These are phyloP conservation scores for Callionymus lyra DNA, from an alignment of 2,113 vertebrate species.

Conservation along the genomic window DNA sequence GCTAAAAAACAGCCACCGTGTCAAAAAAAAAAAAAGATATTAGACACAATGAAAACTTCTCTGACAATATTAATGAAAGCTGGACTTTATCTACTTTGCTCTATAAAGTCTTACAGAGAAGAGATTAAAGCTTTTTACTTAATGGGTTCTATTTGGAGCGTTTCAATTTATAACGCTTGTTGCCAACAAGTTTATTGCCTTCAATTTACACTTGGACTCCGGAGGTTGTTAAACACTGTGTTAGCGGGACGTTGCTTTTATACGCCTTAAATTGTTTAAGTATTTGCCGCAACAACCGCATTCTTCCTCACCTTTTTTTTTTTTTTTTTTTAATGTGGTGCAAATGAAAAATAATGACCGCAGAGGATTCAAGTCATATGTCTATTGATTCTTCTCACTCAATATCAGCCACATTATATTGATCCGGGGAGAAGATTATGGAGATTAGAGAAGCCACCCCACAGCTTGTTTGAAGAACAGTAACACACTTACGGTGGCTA, in stretches of 20 bases:
- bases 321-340: background rate
- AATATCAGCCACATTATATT: slow-evolving; percentile 6
- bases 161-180: slow-evolving; percentile 24
- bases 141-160: slow-evolving; percentile 14
- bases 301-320: no score
- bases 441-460: slow-evolving; percentile 1
- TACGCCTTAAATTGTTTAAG: slow-evolving; percentile 7
- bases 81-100: slow-evolving; percentile 5
- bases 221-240: slow-evolving; percentile 19
- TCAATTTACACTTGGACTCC: slow-evolving; percentile 24
- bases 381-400: slow-evolving; percentile 6
- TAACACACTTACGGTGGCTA: no score
- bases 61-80: slow-evolving; percentile 6
- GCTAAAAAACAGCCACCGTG: slow-evolving; percentile 1
- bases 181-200: slow-evolving; percentile 26
- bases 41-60: background rate
- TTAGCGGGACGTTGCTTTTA: slow-evolving; percentile 22
- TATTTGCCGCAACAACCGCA: slow-evolving; percentile 2
- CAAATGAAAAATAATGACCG: slow-evolving; percentile 6
- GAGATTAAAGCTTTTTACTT: slow-evolving; percentile 13
- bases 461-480: background rate
- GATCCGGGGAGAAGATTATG: background rate
- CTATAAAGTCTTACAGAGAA: slow-evolving; percentile 7
- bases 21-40: background rate
- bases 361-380: background rate